phyloP scores from a whole-genome alignment of 1,140 invertebrate species.

The Drosophila quadrilineata region DNA sequence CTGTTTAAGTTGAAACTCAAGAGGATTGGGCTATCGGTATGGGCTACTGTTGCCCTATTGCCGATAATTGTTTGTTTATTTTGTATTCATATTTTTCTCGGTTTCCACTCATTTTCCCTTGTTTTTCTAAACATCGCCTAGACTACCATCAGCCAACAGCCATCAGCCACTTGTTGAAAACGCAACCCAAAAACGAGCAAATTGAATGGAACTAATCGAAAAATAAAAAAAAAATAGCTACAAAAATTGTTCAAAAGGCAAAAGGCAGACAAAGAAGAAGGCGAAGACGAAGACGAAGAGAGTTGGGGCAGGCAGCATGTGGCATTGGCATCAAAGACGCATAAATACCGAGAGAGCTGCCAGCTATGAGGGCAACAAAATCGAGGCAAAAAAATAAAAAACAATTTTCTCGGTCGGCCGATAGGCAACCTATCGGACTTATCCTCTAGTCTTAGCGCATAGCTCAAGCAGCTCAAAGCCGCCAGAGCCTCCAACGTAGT shows the following conservation, averaged over 20 bases:
- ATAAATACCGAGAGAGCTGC: slow-evolving; percentile 29
- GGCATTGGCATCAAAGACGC: slow-evolving; percentile 21
- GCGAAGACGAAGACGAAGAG: neutral
- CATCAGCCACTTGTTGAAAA: slow-evolving; percentile 33
- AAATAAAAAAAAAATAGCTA: too few species aligned
- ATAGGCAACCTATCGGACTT: slow-evolving; percentile 30
- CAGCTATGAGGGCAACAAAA: neutral
- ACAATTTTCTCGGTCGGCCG: slow-evolving; percentile 16
- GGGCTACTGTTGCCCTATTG: slow-evolving; percentile 4
- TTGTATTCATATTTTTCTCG: slow-evolving; percentile 36
- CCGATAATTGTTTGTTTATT: slow-evolving; percentile 34
- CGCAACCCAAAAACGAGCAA: slow-evolving; percentile 30
- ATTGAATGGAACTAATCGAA: slow-evolving; percentile 47
- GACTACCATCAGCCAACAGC: slow-evolving; percentile 1
- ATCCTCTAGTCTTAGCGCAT: slow-evolving; percentile 17
- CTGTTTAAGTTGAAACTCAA: neutral
- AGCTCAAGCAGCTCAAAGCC: slow-evolving; percentile 21
- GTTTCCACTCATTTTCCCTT: neutral
- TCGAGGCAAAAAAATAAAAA: slow-evolving; percentile 15
- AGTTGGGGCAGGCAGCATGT: too few species aligned
- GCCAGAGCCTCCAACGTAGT: neutral
- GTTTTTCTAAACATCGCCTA: slow-evolving; percentile 26
- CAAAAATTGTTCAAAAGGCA: slow-evolving; percentile 23
- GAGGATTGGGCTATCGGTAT: neutral
- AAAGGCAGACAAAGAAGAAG: neutral